These are phyloP conservation scores for Drosophila borealis DNA, from an alignment of 2,888 invertebrate species.

Conservation along the genomic window DNA sequence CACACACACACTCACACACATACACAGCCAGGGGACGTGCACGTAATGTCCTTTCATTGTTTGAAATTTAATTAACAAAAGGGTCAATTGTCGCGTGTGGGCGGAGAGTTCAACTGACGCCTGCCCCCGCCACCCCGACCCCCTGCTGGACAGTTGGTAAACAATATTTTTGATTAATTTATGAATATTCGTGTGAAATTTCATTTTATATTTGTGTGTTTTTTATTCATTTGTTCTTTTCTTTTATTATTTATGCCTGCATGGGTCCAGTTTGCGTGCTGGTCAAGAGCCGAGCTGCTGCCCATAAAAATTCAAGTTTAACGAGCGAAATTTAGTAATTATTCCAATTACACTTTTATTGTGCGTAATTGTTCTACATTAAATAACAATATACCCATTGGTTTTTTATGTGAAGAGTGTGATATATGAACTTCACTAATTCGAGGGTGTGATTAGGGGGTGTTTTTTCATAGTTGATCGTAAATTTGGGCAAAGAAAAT, in stretches of 20 bases:
- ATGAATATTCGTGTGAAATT: constrained; percentile 79
- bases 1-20: constrained; percentile 33
- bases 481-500: background rate
- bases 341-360: constrained; percentile 61
- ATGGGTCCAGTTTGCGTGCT: constrained; percentile 63
- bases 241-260: constrained; percentile 59
- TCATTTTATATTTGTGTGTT: constrained; percentile 20
- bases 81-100: constrained; percentile 79
- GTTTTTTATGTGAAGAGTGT: constrained; percentile 35
- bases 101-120: constrained; percentile 24
- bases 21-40: constrained; percentile 21
- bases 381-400: constrained; percentile 34
- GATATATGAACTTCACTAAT: constrained; percentile 51
- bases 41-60: constrained; percentile 65
- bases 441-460: background rate
- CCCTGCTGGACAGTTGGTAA: constrained; percentile 51
- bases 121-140: background rate
- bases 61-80: constrained; percentile 80
- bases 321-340: constrained; percentile 65
- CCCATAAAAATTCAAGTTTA: constrained; percentile 65
- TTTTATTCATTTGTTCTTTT: constrained; percentile 8
- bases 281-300: constrained; percentile 9
- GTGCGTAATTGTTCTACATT: constrained; percentile 57
- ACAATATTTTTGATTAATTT: constrained; percentile 81
- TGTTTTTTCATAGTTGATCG: background rate